Base-by-base conservation (phyloP, 2,888 invertebrate species). In the Hydroisotoma schaefferi region DNA sequence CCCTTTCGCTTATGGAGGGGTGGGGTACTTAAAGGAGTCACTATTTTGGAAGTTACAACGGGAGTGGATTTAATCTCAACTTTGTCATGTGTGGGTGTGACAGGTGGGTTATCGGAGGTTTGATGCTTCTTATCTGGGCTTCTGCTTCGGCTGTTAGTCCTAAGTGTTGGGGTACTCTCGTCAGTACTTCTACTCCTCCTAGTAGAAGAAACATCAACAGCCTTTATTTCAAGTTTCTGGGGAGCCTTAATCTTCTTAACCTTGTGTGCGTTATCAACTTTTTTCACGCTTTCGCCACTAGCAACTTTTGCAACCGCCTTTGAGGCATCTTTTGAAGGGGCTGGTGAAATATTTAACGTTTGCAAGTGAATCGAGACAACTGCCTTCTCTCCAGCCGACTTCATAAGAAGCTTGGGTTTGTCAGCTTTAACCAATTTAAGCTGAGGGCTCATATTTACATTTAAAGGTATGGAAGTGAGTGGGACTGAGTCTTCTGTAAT, bases 401-500 rank as follows among this genome's bases (percentile, higher is more conserved):
- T 40, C 5, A 18, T 40, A 4, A 20, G 20, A 15, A 40, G 5
- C 20, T 40, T 40, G 20, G 15, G 5, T 40, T 40, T 40, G 5
- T 40, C 40, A 5, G 40, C 20, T 40, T 40, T 40, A 5, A 40
- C 3, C 15, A 20, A 40, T 23, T 46, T 46, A 2, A 46, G 23
- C 25, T 46, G 12, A 8, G 22, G 15, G 6, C 18, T 5, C 8
- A 15, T 33, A 33, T 8, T 15, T 33, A 10, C 51, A 10, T 12
- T 49, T 27, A 37, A 43, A 20, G 57, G 46, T 20, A 53, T 18
- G 12, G 47, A 33, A 20, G 22, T 28, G 26, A 33, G 33, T 40
- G 54, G 59, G 56, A 48, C 59, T 15, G 29, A 10, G 48, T 64
- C 59, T 53, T 64, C 64, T n/a, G 67, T 65, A 49, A 67, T 67